Conservation (phyloP, 2,888 invertebrate genomes). For the Chymomyza procnemis region DNA sequence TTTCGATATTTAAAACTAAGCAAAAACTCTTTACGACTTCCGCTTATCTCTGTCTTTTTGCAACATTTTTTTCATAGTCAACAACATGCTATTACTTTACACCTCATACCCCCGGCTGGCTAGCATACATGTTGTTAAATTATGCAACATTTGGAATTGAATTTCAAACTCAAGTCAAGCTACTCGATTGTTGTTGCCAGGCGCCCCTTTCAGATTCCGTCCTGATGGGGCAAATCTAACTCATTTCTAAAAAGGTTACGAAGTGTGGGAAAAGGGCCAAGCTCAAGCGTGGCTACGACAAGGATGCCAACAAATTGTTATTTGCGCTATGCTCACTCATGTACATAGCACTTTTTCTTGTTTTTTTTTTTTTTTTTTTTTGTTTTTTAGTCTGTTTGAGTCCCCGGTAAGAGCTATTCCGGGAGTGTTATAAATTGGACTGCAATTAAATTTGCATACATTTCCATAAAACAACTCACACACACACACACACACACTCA, state of each 20-base stretch:
- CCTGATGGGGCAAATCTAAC: slow-evolving; percentile 20
- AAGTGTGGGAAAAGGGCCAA: neutral
- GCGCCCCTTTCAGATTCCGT: slow-evolving; percentile 33
- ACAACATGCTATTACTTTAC: neutral
- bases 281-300: neutral
- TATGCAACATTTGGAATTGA: slow-evolving; percentile 70
- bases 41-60: neutral
- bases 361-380: neutral
- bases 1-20: neutral
- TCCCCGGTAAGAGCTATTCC: neutral
- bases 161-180: slow-evolving; percentile 54
- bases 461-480: slow-evolving; percentile 56
- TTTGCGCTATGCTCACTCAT: slow-evolving; percentile 54
- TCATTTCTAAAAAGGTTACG: slow-evolving; percentile 44
- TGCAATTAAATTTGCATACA: slow-evolving; percentile 73
- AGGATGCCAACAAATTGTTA: slow-evolving; percentile 57
- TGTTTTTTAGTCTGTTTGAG: neutral
- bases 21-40: neutral
- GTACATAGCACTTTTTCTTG: neutral
- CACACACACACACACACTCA: neutral
- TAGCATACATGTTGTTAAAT: slow-evolving; percentile 53
- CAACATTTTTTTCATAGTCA: neutral
- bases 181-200: neutral
- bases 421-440: slow-evolving; percentile 57
- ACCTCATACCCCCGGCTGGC: neutral